These are phyloP conservation scores for Harpalus rufipes DNA, from an alignment of 2,888 invertebrate genomes.

Conservation along the genomic window DNA sequence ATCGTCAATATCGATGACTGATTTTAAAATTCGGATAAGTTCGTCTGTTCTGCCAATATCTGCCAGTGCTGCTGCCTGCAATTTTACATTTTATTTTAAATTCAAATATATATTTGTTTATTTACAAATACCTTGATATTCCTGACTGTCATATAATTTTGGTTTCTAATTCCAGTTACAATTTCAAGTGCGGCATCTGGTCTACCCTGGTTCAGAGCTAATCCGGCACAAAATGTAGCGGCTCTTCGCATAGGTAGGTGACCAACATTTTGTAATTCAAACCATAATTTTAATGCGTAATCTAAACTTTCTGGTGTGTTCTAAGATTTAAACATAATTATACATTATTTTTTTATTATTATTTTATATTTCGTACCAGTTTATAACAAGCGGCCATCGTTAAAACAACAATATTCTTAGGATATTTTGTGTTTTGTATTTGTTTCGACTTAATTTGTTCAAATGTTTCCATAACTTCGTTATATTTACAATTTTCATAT, in stretches of 20 bases:
- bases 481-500: conserved; percentile 83
- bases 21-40: conserved; percentile 80
- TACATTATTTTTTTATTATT: not conserved
- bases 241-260: conserved; percentile 82
- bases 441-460: conserved; percentile 82
- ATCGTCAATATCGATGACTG: conserved; percentile 80
- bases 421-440: conserved; percentile 82
- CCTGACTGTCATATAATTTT: conserved; percentile 84
- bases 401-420: conserved; percentile 84
- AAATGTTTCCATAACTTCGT: conserved; percentile 83
- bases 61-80: conserved; percentile 80
- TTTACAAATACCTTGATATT: conserved; percentile 81
- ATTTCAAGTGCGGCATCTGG: conserved; percentile 86
- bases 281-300: conserved; percentile 82
- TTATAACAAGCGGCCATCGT: conserved; percentile 86
- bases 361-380: conserved; percentile 78
- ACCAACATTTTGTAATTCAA: conserved; percentile 80
- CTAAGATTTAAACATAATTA: conserved; percentile 76
- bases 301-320: conserved; percentile 84
- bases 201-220: conserved; percentile 84
- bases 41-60: conserved; percentile 83
- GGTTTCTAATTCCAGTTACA: conserved; percentile 78
- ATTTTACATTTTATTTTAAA: conserved; percentile 18
- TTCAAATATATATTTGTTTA: not conserved
- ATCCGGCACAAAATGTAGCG: conserved; percentile 81